Evolutionary conservation across 1,140 invertebrate genomes (phyloP).

Genomic region (Drosophila sturtevanti): DNA sequence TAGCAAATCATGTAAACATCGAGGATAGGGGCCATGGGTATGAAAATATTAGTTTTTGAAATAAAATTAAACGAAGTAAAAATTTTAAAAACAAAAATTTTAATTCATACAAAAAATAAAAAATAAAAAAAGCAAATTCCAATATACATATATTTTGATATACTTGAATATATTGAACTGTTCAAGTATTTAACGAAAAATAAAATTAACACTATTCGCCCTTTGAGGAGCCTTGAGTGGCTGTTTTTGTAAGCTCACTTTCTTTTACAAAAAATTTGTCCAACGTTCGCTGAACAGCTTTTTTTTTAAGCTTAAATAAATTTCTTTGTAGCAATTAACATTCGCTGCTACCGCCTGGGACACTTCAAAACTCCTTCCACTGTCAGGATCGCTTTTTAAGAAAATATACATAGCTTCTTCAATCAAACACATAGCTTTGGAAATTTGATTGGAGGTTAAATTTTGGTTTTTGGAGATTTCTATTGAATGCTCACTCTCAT

Average conservation of each 20-base stretch:
- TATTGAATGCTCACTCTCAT: background rate
- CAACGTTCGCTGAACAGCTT: background rate
- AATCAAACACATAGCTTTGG: background rate
- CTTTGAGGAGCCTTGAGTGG: background rate
- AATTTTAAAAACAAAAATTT: too few species aligned
- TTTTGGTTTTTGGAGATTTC: background rate
- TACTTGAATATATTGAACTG: background rate
- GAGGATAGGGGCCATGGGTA: too few species aligned
- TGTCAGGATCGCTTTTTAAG: background rate
- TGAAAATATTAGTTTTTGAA: too few species aligned
- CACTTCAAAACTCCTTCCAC: background rate
- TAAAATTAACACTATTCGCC: background rate
- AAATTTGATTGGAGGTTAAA: too few species aligned
- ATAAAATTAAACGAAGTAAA: too few species aligned
- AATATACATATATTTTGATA: too few species aligned
- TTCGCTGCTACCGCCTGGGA: background rate
- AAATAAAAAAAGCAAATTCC: too few species aligned
- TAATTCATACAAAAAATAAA: too few species aligned
- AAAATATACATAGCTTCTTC: conserved; percentile 2
- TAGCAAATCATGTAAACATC: too few species aligned
- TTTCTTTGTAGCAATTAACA: background rate
- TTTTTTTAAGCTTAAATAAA: background rate
- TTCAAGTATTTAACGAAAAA: background rate
- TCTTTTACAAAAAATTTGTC: background rate
- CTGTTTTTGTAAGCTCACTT: too few species aligned